Percentiles rank a stretch among this genome's conserved stretches.
Conservation (phyloP, 1,140 invertebrate species). For the Berghia stephanieae region DNA sequence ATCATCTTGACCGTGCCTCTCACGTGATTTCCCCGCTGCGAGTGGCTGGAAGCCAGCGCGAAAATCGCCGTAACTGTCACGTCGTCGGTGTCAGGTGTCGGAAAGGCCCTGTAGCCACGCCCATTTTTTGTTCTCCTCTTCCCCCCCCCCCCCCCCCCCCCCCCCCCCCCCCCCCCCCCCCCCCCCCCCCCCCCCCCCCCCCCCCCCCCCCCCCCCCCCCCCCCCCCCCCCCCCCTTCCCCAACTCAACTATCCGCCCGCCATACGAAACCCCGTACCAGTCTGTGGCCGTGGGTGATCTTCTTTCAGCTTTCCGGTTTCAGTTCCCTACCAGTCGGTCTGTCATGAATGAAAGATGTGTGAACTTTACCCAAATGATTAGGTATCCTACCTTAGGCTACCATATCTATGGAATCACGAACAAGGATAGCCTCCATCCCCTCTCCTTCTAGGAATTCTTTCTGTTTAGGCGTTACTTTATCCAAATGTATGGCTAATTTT, state of each 20-base stretch:
- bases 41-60: neutral
- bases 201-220: neutral
- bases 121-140: neutral
- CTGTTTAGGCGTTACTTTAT: too few species aligned
- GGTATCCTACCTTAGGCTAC: too few species aligned
- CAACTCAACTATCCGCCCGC: too few species aligned
- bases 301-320: neutral
- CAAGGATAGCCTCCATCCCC: too few species aligned
- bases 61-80: neutral
- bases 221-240: conserved; percentile 1
- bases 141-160: conserved; percentile 9
- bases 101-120: neutral
- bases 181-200: neutral
- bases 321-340: neutral
- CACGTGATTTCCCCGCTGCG: too few species aligned
- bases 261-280: too few species aligned
- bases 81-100: neutral
- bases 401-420: too few species aligned
- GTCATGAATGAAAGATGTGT: too few species aligned
- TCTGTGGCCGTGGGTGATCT: neutral
- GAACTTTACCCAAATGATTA: too few species aligned
- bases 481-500: too few species aligned
- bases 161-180: neutral
- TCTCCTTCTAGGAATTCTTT: too few species aligned
- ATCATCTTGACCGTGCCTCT: too few species aligned